Percentiles rank a stretch among this genome's conserved stretches.
Conservation (phyloP, 2,888 invertebrate species). For the Buathra laborator region DNA sequence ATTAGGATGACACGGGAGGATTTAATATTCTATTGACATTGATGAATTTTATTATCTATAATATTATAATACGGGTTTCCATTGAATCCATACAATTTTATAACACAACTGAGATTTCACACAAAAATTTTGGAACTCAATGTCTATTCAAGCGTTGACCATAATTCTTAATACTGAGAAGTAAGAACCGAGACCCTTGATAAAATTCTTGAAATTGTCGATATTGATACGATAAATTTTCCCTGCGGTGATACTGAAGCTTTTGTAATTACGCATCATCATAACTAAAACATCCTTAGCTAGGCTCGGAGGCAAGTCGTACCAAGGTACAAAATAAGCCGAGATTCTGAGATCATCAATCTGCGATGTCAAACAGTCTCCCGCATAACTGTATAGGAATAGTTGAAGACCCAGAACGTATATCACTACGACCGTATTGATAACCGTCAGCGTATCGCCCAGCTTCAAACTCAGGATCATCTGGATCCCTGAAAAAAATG, state of each 20-base stretch:
- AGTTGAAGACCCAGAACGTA: slow-evolving; percentile 62
- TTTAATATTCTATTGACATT: no score
- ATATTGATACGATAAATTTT: slow-evolving; percentile 65
- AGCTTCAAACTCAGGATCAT: slow-evolving; percentile 64
- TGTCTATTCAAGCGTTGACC: slow-evolving; percentile 55
- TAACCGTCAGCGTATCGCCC: slow-evolving; percentile 45
- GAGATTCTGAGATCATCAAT: slow-evolving; percentile 55
- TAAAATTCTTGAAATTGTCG: slow-evolving; percentile 65
- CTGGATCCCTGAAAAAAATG: slow-evolving; percentile 60
- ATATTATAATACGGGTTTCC: no score
- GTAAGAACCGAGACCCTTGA: slow-evolving; percentile 61
- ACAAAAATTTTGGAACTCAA: background rate
- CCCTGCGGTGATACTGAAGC: slow-evolving; percentile 66
- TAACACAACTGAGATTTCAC: background rate
- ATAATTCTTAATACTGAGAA: slow-evolving; percentile 66
- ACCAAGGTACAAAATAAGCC: slow-evolving; percentile 65
- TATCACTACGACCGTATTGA: slow-evolving; percentile 62
- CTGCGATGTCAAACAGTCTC: slow-evolving; percentile 65
- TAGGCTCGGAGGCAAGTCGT: slow-evolving; percentile 53
- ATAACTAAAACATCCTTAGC: slow-evolving; percentile 63
- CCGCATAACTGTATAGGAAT: slow-evolving; percentile 69
- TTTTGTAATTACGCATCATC: slow-evolving; percentile 61
- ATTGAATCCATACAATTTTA: background rate
- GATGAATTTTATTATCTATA: no score
- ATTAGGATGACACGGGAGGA: no score